Conservation (phyloP, 2,888 invertebrate genomes). For the Synanthedon andrenaeformis region DNA sequence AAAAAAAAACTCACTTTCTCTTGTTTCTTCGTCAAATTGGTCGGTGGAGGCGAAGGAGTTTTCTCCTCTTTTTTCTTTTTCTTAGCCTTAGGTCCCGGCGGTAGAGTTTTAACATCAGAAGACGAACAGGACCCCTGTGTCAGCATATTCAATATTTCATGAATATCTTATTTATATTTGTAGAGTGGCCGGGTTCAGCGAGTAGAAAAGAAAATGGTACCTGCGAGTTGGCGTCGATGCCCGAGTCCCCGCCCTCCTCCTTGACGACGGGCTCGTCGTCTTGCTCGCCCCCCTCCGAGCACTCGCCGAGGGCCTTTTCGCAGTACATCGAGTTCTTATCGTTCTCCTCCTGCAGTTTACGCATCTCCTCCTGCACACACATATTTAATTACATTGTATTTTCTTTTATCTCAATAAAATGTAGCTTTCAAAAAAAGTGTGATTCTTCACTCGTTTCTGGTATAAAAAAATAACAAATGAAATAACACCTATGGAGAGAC, state of each 20-base stretch:
- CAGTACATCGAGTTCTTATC: conserved; percentile 77
- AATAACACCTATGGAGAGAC: no score
- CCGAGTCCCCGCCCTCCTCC: conserved; percentile 89
- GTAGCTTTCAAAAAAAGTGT: no score
- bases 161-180: no score
- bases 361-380: conserved; percentile 75
- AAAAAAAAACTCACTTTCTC: conserved; percentile 36
- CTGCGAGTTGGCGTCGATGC: conserved; percentile 89
- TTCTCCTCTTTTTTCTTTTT: conserved; percentile 60
- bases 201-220: conserved; percentile 13
- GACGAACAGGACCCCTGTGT: conserved; percentile 83
- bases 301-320: conserved; percentile 76
- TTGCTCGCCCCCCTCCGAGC: conserved; percentile 68
- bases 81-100: conserved; percentile 77
- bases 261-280: conserved; percentile 54
- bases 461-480: no score
- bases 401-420: no score
- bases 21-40: conserved; percentile 32
- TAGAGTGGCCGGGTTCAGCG: no score
- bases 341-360: conserved; percentile 81
- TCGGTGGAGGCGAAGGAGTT: conserved; percentile 29
- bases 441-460: no score
- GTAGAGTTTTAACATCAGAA: conserved; percentile 82
- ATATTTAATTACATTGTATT: neutral
- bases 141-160: neutral